Evolutionary conservation across 2,113 vertebrate genomes (phyloP), one percentile per base, ranked within the genome.

Genomic region (Lophochroa leadbeateri): DNA sequence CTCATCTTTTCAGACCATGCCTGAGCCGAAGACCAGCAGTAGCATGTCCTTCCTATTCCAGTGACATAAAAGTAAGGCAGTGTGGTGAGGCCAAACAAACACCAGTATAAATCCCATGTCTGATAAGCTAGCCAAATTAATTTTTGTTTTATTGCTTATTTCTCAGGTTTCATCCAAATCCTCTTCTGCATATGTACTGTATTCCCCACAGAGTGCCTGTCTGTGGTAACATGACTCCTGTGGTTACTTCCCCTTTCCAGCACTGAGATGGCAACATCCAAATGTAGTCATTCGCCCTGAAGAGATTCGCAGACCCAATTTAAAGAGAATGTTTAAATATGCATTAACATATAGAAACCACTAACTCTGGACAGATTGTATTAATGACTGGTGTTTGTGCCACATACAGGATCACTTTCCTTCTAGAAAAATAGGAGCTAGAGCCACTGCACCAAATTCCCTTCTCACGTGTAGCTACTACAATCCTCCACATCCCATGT

Each of bases 121-220:
- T 67, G 68, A 74, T 79, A 94, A 90, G 58, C 63, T 86, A 63
- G 25, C 87, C 92, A 88, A 78, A 75, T 94, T 86, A 23, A 33
- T 86, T 92, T 90, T 92, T 96, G 79, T 78, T 94, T 90, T 88
- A 88, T 55, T 96, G 87, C 85, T 74, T 23, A 53, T 88, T 88
- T 64, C 68, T 88, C 82, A 86, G 68, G 68, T 86, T 94, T 83
- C 93, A 88, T 83, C n/a, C 53, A 92, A 86, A 92, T 70, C 58
- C 85, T 77, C 37, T 93, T 87, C 82, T 69, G 67, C 71, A 28
- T 76, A 17, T 17, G 21, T 28, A 57, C 74, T 39, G 13, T 69
- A 67, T 63, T 89, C 71, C 58, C 70, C 4, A 1, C 64, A 60
- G 53, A 77, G 60, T 1, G 4, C 53, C 49, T 89, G 37, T 68